Evolutionary conservation across 2,113 vertebrate genomes (phyloP), one percentile per base, ranked within the genome.

Genomic region (Puffinus mauretanicus): DNA sequence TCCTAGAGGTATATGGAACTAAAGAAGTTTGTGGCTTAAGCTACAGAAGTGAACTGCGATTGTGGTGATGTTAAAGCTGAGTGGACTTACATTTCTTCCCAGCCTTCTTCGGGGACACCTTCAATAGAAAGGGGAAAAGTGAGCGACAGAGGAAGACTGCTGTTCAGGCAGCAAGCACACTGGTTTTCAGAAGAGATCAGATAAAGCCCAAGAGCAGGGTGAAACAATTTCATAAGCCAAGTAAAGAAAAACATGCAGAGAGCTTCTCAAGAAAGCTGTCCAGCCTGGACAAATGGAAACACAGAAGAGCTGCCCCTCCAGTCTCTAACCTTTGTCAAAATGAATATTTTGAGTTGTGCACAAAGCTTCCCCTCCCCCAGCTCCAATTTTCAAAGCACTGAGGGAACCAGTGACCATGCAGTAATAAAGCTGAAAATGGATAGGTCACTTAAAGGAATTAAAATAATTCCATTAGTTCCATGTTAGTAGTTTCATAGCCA

Each of bases 341-440:
- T 14, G 7, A 38, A 3, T 29, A 77, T 38, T 66, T 91, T 16
- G 64, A 86, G 42, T 17, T 60, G 34, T 19, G 34, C 34, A 66
- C 67, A 94, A 86, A 62, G 54, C 44, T 82, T 79, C 29, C 38
- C 32, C 46, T 82, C 54, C 34, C 11, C 11, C 21, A 78, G 17
- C 24, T 89, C 49, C 65, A 58, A 65, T 93, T 91, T 90, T 72
- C 77, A 90, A 82, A 94, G 77, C 60, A 82, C 44, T 6, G 21
- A 82, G 40, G 46, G 65, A 75, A 94, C 75, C 66, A 87, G 61
- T 32, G 80, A 89, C 95, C 86, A 64, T 86, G 51, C 51, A 92
- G 86, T 52, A 93, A 94, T 92, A 96, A 90, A 91, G 75, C 13
- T 75, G 75, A 92, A 89, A 96, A 97, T 22, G 13, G 66, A 95